A percentile compares a stretch with the other conserved stretches of the same genome.
Evolutionary conservation across 2,797 vertebrate genomes (phyloP).

Genomic region (Myiothlypis chrysogaster): DNA sequence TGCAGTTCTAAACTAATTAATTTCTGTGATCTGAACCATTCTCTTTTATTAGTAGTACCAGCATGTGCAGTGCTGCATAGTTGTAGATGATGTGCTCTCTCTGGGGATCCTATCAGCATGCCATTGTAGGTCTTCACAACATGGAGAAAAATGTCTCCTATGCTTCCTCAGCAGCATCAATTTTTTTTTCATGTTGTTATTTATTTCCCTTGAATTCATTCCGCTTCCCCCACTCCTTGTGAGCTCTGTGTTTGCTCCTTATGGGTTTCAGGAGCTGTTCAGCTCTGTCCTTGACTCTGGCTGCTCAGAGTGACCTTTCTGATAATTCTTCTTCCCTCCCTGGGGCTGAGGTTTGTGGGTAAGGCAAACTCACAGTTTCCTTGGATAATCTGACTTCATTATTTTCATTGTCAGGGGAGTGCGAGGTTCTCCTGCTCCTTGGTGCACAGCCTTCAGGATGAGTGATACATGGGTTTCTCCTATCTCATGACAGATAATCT

Average conservation of each 20-base stretch:
- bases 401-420: constrained; percentile 71
- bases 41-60: constrained; percentile 73
- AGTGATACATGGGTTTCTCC: constrained; percentile 69
- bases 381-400: constrained; percentile 77
- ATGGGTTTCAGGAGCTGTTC: constrained; percentile 65
- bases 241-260: constrained; percentile 59
- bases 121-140: constrained; percentile 59
- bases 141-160: constrained; percentile 21
- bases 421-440: constrained; percentile 63
- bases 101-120: constrained; percentile 64
- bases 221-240: constrained; percentile 30
- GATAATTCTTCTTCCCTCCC: constrained; percentile 72
- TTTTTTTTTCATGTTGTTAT: constrained; percentile 42
- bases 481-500: constrained; percentile 58
- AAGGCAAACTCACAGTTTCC: constrained; percentile 70
- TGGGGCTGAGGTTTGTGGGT: constrained; percentile 67
- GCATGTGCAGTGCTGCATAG: constrained; percentile 61
- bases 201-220: constrained; percentile 64
- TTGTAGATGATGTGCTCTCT: constrained; percentile 60
- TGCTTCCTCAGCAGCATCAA: constrained; percentile 14
- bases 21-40: constrained; percentile 73
- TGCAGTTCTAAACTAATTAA: constrained; percentile 75
- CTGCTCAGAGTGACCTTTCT: constrained; percentile 73
- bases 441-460: constrained; percentile 68
- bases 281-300: constrained; percentile 69